phyloP scores from a whole-genome alignment of 2,888 invertebrate species.

The Platypus cylindrus region DNA sequence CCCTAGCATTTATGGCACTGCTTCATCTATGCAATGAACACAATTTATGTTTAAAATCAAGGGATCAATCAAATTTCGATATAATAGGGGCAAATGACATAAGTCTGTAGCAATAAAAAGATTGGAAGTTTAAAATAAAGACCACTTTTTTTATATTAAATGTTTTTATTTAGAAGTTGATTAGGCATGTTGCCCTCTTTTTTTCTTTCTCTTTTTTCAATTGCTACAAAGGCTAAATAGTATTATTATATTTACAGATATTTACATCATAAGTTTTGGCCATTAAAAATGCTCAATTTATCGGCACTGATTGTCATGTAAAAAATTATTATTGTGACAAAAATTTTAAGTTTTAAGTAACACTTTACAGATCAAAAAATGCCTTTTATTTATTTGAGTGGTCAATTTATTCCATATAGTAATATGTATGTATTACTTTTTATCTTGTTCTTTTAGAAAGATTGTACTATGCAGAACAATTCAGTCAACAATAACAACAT shows the following conservation, averaged over 20 bases:
- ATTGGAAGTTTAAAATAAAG: neutral
- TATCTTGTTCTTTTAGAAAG: too few species aligned
- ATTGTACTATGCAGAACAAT: too few species aligned
- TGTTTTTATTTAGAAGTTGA: too few species aligned
- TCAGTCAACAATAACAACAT: too few species aligned
- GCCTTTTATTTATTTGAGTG: too few species aligned
- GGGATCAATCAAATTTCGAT: slow-evolving; percentile 42
- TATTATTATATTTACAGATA: slow-evolving; percentile 11
- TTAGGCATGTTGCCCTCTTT: neutral
- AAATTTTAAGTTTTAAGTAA: too few species aligned
- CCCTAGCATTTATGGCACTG: slow-evolving; percentile 67
- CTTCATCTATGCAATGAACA: slow-evolving; percentile 79
- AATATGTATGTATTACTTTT: too few species aligned
- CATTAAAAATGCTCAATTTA: slow-evolving; percentile 8
- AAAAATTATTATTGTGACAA: slow-evolving; percentile 7
- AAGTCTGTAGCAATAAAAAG: neutral
- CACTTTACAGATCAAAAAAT: too few species aligned
- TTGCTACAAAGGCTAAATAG: slow-evolving; percentile 14
- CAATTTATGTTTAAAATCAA: slow-evolving; percentile 42
- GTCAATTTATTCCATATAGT: too few species aligned
- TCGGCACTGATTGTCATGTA: slow-evolving; percentile 16
- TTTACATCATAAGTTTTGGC: slow-evolving; percentile 12
- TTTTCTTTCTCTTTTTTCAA: slow-evolving; percentile 3
- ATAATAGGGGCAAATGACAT: slow-evolving; percentile 23
- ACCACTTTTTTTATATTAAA: too few species aligned